These are phyloP conservation scores for Augochlorella aurata DNA, from an alignment of 2,888 invertebrate genomes.

Conservation along the genomic window DNA sequence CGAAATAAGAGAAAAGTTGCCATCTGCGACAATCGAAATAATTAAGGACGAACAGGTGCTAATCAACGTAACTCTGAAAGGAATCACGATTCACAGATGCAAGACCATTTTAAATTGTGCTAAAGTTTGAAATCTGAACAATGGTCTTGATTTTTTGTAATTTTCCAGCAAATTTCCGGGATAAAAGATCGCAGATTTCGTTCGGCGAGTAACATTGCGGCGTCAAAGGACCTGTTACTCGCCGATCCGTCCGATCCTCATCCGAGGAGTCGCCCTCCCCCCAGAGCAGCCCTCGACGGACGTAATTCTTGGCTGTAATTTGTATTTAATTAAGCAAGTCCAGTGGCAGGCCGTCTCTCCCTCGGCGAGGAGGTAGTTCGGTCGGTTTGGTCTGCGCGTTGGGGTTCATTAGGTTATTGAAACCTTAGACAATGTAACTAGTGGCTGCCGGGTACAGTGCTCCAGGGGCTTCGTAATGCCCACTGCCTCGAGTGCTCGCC, in stretches of 20 bases:
- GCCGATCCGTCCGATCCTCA: background rate
- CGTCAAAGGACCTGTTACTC: slow-evolving; percentile 7
- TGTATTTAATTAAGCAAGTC: slow-evolving; percentile 75
- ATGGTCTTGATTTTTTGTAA: no score
- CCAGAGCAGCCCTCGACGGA: slow-evolving; percentile 38
- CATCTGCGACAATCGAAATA: no score
- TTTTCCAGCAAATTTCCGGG: no score
- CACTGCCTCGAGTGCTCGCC: slow-evolving; percentile 68
- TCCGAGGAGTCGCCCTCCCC: slow-evolving; percentile 56
- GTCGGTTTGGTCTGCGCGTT: slow-evolving; percentile 67
- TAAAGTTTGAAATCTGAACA: no score
- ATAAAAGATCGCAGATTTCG: background rate
- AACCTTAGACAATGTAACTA: slow-evolving; percentile 80
- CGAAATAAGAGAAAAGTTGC: no score
- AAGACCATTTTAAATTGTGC: no score
- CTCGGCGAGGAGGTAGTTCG: slow-evolving; percentile 61
- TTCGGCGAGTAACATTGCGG: no score
- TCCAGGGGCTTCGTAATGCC: slow-evolving; percentile 80
- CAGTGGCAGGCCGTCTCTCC: slow-evolving; percentile 48
- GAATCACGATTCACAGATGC: no score
- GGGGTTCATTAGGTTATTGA: slow-evolving; percentile 80
- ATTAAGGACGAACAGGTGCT: no score
- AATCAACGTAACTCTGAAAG: no score
- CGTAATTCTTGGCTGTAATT: slow-evolving; percentile 71
- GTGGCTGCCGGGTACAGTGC: slow-evolving; percentile 71